These are phyloP conservation scores for Taeniopygia guttata DNA, from an alignment of 2,797 vertebrate genomes.

Conservation along the genomic window DNA sequence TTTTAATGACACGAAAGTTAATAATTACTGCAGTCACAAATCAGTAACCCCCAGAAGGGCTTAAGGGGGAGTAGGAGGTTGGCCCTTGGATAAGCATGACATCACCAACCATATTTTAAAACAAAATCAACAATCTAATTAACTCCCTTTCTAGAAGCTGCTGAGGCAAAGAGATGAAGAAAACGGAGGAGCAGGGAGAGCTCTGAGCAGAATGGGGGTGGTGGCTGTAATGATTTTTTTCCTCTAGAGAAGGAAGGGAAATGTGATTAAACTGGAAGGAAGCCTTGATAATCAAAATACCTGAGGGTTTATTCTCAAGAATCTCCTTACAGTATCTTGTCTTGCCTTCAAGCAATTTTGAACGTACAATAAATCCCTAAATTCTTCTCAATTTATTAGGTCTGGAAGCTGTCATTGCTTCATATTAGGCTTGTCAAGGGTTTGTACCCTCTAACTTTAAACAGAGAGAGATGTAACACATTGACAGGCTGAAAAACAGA, in stretches of 20 bases:
- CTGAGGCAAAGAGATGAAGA: constrained; percentile 2
- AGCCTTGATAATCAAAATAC: constrained; percentile 7
- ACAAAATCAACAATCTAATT: constrained; percentile 2
- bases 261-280: constrained; percentile 36
- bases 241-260: background rate
- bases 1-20: constrained; percentile 20
- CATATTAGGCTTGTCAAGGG: background rate
- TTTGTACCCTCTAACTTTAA: background rate
- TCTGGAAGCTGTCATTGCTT: constrained; percentile 16
- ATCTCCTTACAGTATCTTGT: background rate
- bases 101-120: constrained; percentile 22
- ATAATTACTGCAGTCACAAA: background rate
- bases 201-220: background rate
- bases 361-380: background rate
- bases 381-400: constrained; percentile 19
- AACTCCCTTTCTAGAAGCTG: background rate
- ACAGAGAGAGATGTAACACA: background rate
- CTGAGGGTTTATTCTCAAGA: constrained; percentile 22
- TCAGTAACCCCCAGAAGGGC: background rate
- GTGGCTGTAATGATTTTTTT: constrained; percentile 17
- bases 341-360: constrained; percentile 15
- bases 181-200: background rate
- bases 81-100: background rate
- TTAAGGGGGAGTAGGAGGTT: background rate
- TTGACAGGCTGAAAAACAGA: constrained; percentile 1